A percentile compares a stretch with the other conserved stretches of the same genome.
Conservation (phyloP, 2,797 vertebrate genomes). For the Poecile montanus region DNA sequence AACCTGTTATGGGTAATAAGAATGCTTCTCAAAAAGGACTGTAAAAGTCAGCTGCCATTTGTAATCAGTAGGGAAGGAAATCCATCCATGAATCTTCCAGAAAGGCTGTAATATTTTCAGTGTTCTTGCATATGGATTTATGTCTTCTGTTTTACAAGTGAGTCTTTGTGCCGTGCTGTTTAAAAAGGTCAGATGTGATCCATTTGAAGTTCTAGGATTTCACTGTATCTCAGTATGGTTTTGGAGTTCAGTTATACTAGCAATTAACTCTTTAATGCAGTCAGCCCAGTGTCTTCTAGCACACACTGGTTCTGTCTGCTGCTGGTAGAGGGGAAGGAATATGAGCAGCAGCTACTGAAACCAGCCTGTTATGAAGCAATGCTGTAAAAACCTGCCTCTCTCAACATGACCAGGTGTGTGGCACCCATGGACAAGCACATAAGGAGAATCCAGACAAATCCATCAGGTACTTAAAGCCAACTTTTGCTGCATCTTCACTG, state of each 20-base stretch:
- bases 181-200: not conserved
- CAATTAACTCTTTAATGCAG: not conserved
- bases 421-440: accelerated
- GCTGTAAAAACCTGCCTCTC: not conserved
- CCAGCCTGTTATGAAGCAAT: not conserved
- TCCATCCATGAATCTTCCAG: not conserved
- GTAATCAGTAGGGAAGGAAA: not conserved
- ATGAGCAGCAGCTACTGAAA: not conserved
- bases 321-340: not conserved
- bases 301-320: not conserved
- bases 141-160: not conserved
- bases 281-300: not conserved
- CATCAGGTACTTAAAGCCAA: not conserved
- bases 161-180: not conserved
- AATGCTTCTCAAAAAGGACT: not conserved
- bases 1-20: not conserved
- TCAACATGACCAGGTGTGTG: accelerated
- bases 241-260: not conserved
- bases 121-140: not conserved
- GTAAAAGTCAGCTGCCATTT: not conserved
- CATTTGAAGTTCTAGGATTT: not conserved
- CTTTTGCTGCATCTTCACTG: not conserved
- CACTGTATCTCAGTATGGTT: not conserved
- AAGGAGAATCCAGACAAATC: not conserved
- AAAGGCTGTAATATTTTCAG: not conserved